Base-by-base conservation (phyloP, 2,797 vertebrate genomes). In the Coregonus sp. region DNA sequence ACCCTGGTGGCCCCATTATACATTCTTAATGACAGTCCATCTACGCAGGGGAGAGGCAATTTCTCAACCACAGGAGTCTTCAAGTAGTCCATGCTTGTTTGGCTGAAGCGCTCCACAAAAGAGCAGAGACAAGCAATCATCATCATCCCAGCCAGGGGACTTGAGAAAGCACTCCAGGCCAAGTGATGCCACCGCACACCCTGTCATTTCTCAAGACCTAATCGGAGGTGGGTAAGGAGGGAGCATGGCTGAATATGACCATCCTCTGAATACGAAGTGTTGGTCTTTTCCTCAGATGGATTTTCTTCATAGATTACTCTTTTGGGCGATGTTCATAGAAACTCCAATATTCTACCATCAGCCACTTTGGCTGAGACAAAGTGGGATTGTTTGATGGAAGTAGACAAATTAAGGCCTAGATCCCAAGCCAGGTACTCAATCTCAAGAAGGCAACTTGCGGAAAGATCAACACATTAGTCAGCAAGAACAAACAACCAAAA, bases 191-290 rank as follows among this genome's bases (percentile, higher is more conserved):
- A 25, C 16, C 16, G 7, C 33, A 61, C 69, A 72, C 79, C 78
- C 71, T 69, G 74, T 85, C 12, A 74, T 79, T 82, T 73, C 70
- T 80, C 56, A 77, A 75, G 78, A 78, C 25, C 51, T 78, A 85
- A 87, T 83, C 73, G 69, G 76, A 75, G 59, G 20, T 56, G 47
- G 67, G 78, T 50, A 76, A 70, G 84, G 78, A 80, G 78, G 80
- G 59, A 61, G 50, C 67, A 31, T 31, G 35, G 67, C 65, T 75
- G 67, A 74, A 78, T 82, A 74, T 25, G 61, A 33, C 70, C 63
- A 4, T 75, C 51, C 70, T 72, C 67, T 66, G 12, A 80, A 74
- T n/a, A 69, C 5, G 50, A 33, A 29, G 72, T 33, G 25, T 47
- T 4, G 15, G 47, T 66, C n/a, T 67, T 52, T 47, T 47, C 63